These are phyloP conservation scores for Rhyzopertha dominica DNA, from an alignment of 1,140 invertebrate genomes.

Conservation along the genomic window DNA sequence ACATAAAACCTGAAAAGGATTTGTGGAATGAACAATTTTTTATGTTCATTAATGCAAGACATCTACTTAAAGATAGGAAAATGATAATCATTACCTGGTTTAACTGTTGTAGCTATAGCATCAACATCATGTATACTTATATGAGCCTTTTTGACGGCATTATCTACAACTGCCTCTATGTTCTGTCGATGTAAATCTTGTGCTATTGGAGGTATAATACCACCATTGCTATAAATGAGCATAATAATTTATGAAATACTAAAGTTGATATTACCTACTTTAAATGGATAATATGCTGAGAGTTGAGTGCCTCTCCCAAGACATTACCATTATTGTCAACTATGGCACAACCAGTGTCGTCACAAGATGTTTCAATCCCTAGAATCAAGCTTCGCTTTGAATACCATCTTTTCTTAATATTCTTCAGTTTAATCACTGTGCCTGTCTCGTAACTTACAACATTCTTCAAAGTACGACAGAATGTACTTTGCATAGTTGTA, in stretches of 20 bases:
- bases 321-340: slow-evolving; percentile 67
- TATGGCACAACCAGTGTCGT: slow-evolving; percentile 92
- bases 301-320: slow-evolving; percentile 72
- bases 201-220: slow-evolving; percentile 85
- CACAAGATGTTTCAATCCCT: slow-evolving; percentile 98
- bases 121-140: slow-evolving; percentile 69
- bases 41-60: slow-evolving; percentile 11
- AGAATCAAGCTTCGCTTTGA: slow-evolving; percentile 57
- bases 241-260: slow-evolving; percentile 4
- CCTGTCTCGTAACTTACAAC: no score
- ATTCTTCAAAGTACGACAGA: no score
- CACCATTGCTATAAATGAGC: slow-evolving; percentile 67
- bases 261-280: slow-evolving; percentile 48
- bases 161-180: slow-evolving; percentile 69
- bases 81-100: slow-evolving; percentile 60
- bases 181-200: slow-evolving; percentile 72
- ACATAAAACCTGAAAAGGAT: slow-evolving; percentile 15
- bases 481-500: no score
- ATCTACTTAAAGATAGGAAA: no score
- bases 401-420: no score
- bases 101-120: slow-evolving; percentile 87
- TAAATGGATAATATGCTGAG: slow-evolving; percentile 70
- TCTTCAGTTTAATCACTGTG: no score
- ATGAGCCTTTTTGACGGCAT: slow-evolving; percentile 61
- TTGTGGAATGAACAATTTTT: slow-evolving; percentile 7